Percentiles rank a stretch among this genome's conserved stretches.
phyloP scores from a whole-genome alignment of 1,140 invertebrate species.

The Drosophila seguyi region DNA sequence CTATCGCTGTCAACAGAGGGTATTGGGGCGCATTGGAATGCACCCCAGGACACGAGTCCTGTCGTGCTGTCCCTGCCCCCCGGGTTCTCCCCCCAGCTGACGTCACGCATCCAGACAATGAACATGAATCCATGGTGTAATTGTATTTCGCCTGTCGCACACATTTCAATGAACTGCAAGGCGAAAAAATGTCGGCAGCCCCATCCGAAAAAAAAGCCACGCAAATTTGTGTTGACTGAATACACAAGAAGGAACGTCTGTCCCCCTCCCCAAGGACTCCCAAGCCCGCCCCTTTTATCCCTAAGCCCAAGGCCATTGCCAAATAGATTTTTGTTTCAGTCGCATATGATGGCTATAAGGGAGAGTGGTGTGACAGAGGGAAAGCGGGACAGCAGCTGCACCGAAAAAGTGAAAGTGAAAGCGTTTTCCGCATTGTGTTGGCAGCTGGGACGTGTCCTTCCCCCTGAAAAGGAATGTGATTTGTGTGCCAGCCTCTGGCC shows the following conservation, averaged over 20 bases:
- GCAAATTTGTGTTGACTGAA: conserved; percentile 60
- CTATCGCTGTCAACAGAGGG: conserved; percentile 35
- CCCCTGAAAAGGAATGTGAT: conserved; percentile 47
- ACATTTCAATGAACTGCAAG: conserved; percentile 73
- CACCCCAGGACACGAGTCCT: conserved; percentile 21
- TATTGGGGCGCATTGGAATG: conserved; percentile 39
- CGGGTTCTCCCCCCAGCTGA: conserved; percentile 11
- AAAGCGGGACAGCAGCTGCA: conserved; percentile 59
- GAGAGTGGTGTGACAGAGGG: not conserved
- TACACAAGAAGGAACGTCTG: conserved; percentile 42
- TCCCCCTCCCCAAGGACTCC: conserved; percentile 11
- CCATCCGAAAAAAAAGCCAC: conserved; percentile 5
- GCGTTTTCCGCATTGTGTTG: conserved; percentile 54
- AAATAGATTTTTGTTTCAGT: conserved; percentile 61
- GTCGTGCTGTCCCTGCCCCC: not conserved
- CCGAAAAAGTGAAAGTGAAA: conserved; percentile 74
- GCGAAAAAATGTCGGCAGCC: conserved; percentile 19
- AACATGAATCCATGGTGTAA: conserved; percentile 73
- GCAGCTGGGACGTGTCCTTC: conserved; percentile 50
- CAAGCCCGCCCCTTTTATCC: not conserved
- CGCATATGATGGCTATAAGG: conserved; percentile 49
- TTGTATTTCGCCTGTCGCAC: conserved; percentile 67
- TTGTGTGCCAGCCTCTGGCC: conserved; percentile 47
- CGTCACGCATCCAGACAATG: conserved; percentile 63
- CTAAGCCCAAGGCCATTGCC: conserved; percentile 41